These are phyloP conservation scores for Brachypterus glaber DNA, from an alignment of 2,888 invertebrate genomes.

Conservation along the genomic window DNA sequence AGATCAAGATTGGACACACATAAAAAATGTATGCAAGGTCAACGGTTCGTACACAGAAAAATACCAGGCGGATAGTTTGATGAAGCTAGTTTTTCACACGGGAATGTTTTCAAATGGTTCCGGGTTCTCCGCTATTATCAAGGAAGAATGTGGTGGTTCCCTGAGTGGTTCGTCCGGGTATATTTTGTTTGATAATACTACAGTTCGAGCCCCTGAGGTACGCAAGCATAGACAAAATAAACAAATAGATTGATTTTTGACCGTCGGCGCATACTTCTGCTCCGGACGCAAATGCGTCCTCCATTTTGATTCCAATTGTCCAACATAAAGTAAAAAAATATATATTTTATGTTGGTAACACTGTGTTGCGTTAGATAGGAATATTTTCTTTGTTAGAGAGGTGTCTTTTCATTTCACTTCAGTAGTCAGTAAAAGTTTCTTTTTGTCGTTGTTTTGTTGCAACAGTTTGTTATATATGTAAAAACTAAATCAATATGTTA, in stretches of 20 bases:
- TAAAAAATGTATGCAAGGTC: slow-evolving; percentile 47
- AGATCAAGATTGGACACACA: slow-evolving; percentile 45
- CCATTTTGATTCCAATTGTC: too few species aligned
- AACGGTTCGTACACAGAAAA: slow-evolving; percentile 30
- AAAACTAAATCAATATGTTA: too few species aligned
- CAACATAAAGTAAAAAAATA: too few species aligned
- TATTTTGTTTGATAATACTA: slow-evolving; percentile 39
- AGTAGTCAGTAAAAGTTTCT: too few species aligned
- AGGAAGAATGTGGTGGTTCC: slow-evolving; percentile 61
- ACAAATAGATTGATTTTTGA: slow-evolving; percentile 1
- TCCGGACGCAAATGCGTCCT: too few species aligned
- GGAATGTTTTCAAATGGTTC: slow-evolving; percentile 51
- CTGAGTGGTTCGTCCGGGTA: slow-evolving; percentile 48
- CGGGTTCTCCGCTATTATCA: slow-evolving; percentile 57
- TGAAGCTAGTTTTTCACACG: slow-evolving; percentile 59
- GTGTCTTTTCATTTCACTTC: too few species aligned
- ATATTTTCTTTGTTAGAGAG: too few species aligned
- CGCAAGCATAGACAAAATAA: slow-evolving; percentile 3
- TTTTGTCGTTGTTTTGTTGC: too few species aligned
- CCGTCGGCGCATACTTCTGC: too few species aligned
- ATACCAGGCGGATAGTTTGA: slow-evolving; percentile 38
- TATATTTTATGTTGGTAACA: too few species aligned
- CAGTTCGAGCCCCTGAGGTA: slow-evolving; percentile 11
- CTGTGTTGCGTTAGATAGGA: too few species aligned
- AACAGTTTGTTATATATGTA: too few species aligned